Percentiles rank a stretch among this genome's conserved stretches.
phyloP scores from a whole-genome alignment of 2,113 vertebrate species.

The Nycticryphes semicollaris region DNA sequence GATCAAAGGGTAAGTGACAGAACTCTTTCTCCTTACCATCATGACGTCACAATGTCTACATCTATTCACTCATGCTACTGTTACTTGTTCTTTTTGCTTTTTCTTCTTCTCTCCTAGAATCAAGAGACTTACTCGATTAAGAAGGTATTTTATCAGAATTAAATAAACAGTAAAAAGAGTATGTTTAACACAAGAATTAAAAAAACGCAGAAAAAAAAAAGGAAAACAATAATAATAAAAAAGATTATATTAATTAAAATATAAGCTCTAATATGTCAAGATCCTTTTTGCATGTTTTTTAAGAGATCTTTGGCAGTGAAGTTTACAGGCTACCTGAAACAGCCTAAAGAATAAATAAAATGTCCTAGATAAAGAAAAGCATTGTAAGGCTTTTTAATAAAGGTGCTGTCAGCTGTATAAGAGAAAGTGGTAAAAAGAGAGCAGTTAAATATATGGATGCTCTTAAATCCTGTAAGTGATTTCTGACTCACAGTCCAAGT shows the following conservation, averaged over 20 bases:
- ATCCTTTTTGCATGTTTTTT: background rate
- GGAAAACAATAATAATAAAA: too few relatives aligned
- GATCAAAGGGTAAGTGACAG: background rate
- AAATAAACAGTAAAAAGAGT: background rate
- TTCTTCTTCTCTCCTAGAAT: background rate
- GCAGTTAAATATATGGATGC: background rate
- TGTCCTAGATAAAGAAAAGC: background rate
- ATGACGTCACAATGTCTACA: rapidly evolving
- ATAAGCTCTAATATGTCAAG: background rate
- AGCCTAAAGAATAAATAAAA: background rate
- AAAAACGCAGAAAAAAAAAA: background rate
- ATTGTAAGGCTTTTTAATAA: background rate
- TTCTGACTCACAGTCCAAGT: background rate
- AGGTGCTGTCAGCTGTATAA: background rate
- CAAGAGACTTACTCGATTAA: background rate
- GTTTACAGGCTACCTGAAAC: background rate
- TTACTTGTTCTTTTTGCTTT: background rate
- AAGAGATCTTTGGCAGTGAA: background rate
- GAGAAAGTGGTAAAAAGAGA: background rate
- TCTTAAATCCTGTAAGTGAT: constrained; percentile 27
- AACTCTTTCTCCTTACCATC: background rate
- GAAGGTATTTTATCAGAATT: background rate
- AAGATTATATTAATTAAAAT: background rate
- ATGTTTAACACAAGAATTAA: background rate
- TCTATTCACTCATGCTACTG: background rate